These are phyloP conservation scores for Dendrocincla fuliginosa DNA, from an alignment of 2,797 vertebrate species.

Conservation along the genomic window DNA sequence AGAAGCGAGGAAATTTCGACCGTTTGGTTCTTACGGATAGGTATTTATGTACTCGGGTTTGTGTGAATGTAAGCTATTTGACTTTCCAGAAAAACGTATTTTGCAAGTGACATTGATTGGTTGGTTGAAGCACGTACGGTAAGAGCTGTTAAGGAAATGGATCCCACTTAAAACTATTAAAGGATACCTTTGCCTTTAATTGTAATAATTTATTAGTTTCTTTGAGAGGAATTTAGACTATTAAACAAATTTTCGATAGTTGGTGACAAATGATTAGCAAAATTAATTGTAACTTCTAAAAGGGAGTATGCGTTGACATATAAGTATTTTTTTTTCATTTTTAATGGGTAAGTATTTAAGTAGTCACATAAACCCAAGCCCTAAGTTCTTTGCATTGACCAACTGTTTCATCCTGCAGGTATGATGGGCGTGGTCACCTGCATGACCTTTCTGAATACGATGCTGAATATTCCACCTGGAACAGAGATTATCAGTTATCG, in stretches of 20 bases:
- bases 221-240: conserved; percentile 63
- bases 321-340: conserved; percentile 50
- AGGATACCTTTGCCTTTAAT: conserved; percentile 71
- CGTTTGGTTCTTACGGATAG: conserved; percentile 99
- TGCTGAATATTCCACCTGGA: conserved; percentile 93
- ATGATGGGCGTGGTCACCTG: conserved; percentile 98
- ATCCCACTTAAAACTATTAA: conserved; percentile 65
- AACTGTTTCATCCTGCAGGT: conserved; percentile 88
- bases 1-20: conserved; percentile 97
- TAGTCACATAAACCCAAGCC: conserved; percentile 37
- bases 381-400: conserved; percentile 78
- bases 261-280: conserved; percentile 71
- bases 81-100: conserved; percentile 78
- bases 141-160: conserved; percentile 81
- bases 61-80: conserved; percentile 95
- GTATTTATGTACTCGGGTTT: conserved; percentile 99
- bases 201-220: conserved; percentile 57
- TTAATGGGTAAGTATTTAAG: conserved; percentile 76
- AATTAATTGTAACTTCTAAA: conserved; percentile 68
- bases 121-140: conserved; percentile 91
- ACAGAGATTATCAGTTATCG: conserved; percentile 93
- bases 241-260: conserved; percentile 69
- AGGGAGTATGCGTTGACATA: conserved; percentile 42
- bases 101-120: conserved; percentile 79
- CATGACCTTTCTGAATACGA: conserved; percentile 99